phyloP scores from a whole-genome alignment of 2,888 invertebrate genomes.

The Pristionchus japonicus region DNA sequence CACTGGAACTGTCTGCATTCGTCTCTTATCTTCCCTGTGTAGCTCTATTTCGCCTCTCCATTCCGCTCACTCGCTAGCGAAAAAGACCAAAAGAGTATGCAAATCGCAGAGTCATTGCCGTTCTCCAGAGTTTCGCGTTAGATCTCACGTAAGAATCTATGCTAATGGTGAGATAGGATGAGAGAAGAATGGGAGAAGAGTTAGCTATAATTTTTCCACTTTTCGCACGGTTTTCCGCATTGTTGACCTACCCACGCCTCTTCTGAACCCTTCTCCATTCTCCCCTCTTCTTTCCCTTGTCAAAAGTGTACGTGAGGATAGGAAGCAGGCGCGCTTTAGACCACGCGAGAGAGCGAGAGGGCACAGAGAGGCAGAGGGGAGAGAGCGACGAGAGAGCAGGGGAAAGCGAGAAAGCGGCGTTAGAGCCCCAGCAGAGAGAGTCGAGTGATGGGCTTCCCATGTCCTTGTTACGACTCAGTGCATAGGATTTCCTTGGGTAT shows the following conservation, averaged over 20 bases:
- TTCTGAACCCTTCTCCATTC: background rate
- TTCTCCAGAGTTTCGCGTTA: background rate
- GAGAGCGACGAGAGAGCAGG: background rate
- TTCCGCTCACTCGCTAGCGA: background rate
- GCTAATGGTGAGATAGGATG: background rate
- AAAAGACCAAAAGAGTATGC: background rate
- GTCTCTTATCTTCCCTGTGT: background rate
- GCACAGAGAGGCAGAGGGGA: background rate
- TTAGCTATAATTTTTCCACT: background rate
- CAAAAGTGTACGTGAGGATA: conserved; percentile 26
- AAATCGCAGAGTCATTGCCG: background rate
- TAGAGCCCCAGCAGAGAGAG: conserved; percentile 10
- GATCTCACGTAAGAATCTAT: background rate
- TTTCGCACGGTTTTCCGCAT: background rate
- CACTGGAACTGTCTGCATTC: background rate
- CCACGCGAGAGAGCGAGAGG: background rate
- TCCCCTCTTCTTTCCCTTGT: background rate
- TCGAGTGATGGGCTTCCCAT: background rate
- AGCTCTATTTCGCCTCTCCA: background rate
- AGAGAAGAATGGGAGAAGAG: background rate
- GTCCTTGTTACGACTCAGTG: background rate
- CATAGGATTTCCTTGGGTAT: background rate
- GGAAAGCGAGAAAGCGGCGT: background rate
- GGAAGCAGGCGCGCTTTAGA: conserved; percentile 30
- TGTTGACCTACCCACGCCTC: conserved; percentile 6